Conservation (phyloP, 2,888 invertebrate species). For the Metallyticus violacea region DNA sequence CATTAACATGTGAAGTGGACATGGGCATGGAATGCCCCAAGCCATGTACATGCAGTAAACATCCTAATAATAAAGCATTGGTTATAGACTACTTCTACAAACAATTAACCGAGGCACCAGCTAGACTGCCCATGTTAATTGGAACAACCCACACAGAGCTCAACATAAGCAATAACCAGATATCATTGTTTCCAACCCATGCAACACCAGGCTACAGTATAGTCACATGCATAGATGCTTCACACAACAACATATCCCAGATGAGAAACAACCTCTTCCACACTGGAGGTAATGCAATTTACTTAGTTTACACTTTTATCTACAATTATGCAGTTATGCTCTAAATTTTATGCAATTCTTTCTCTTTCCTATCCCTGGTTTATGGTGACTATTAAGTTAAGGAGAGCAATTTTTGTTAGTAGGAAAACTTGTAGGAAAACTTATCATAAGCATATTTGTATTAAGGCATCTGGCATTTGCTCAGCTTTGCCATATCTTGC, state of each 20-base stretch:
- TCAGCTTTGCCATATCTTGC: too few relatives aligned
- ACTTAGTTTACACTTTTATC: too few relatives aligned
- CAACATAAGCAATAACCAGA: slow-evolving; percentile 35
- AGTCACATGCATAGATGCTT: slow-evolving; percentile 51
- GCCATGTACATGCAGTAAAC: slow-evolving; percentile 53
- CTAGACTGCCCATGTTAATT: slow-evolving; percentile 40
- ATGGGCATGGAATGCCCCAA: slow-evolving; percentile 52
- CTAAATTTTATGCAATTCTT: too few relatives aligned
- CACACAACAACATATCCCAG: slow-evolving; percentile 48
- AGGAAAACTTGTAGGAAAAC: too few relatives aligned
- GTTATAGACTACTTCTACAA: slow-evolving; percentile 55
- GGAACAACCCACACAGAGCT: slow-evolving; percentile 46
- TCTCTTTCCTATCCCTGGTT: too few relatives aligned
- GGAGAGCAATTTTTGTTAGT: too few relatives aligned
- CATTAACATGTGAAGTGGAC: slow-evolving; percentile 51
- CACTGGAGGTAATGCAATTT: background rate
- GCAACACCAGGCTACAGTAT: slow-evolving; percentile 47
- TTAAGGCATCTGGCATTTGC: too few relatives aligned
- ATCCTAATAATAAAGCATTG: slow-evolving; percentile 49
- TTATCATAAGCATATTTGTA: too few relatives aligned
- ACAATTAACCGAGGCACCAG: slow-evolving; percentile 50
- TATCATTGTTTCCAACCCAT: slow-evolving; percentile 30
- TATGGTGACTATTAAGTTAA: too few relatives aligned
- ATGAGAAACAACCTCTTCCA: background rate
- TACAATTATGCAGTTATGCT: too few relatives aligned